Percentiles rank a stretch among this genome's conserved stretches.
Evolutionary conservation across 2,113 vertebrate species (phyloP).

Genomic region (Hippocampus barbouri): DNA sequence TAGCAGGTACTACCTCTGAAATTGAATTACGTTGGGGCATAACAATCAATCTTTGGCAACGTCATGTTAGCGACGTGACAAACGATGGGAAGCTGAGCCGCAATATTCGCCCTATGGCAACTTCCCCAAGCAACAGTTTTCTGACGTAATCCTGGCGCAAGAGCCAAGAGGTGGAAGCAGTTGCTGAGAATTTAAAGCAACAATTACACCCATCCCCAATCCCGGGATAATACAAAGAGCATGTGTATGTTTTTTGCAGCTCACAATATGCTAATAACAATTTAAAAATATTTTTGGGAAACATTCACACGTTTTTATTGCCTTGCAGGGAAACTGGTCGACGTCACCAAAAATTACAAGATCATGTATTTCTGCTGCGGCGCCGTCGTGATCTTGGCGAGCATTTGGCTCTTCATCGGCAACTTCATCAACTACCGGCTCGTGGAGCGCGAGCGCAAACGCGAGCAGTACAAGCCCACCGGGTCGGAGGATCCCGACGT

Average conservation of each 20-base stretch:
- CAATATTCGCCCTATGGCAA: background rate
- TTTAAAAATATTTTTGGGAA: background rate
- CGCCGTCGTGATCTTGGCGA: constrained; percentile 79
- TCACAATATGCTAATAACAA: background rate
- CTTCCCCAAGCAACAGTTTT: background rate
- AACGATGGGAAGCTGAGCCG: background rate
- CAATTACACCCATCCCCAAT: background rate
- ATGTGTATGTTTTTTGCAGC: background rate
- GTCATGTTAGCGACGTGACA: background rate
- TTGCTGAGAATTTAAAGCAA: background rate
- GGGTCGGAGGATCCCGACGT: constrained; percentile 69
- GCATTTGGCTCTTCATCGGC: constrained; percentile 91
- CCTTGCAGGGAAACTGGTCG: constrained; percentile 86
- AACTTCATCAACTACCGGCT: constrained; percentile 94
- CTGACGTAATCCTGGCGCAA: background rate
- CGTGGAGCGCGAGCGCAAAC: constrained; percentile 81
- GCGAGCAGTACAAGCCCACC: constrained; percentile 66
- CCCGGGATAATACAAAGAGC: background rate
- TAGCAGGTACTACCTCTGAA: constrained; percentile 80
- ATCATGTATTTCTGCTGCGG: constrained; percentile 94
- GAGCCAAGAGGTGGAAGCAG: background rate
- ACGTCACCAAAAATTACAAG: constrained; percentile 86
- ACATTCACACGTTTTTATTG: constrained; percentile 11
- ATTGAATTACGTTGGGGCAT: too few species aligned
- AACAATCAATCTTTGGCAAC: background rate